These are phyloP conservation scores for Porites australiensis DNA, from an alignment of 64 coral and sea anemone species.

Conservation along the genomic window DNA sequence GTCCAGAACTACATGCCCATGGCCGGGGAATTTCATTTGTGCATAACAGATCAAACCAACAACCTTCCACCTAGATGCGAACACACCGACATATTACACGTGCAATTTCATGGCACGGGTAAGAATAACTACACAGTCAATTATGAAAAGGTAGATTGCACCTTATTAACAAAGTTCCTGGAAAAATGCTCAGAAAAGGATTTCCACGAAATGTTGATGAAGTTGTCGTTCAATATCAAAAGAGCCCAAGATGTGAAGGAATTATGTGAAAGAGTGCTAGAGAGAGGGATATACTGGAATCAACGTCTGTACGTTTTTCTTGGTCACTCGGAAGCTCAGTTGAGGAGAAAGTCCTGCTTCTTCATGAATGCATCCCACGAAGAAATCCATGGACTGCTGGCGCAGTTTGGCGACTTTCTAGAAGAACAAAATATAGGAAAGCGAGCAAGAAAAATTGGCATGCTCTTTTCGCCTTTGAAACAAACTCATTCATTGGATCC, in stretches of 20 bases:
- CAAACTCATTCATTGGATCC: neutral
- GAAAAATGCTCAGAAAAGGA: neutral
- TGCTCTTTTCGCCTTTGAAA: conserved; percentile 66
- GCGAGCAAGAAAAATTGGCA: conserved; percentile 38
- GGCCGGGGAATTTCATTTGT: too few relatives aligned
- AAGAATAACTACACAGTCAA: neutral
- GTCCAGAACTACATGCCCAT: neutral
- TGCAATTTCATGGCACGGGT: neutral
- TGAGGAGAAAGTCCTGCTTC: conserved; percentile 63
- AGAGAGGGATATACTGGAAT: conserved; percentile 41
- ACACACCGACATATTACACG: neutral
- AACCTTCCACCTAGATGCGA: neutral
- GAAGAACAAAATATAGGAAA: conserved; percentile 34
- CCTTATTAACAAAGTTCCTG: conserved; percentile 8
- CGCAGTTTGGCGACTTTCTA: conserved; percentile 52
- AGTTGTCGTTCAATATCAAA: conserved; percentile 5
- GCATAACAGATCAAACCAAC: too few relatives aligned
- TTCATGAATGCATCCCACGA: conserved; percentile 46
- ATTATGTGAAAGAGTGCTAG: neutral
- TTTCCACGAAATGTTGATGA: neutral
- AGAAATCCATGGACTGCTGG: conserved; percentile 61
- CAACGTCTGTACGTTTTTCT: conserved; percentile 38
- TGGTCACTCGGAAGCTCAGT: conserved; percentile 67
- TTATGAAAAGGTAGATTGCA: neutral
- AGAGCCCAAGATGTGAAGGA: neutral